Evolutionary conservation across 2,113 vertebrate genomes (phyloP).

Genomic region (Anser brachyrhynchus): DNA sequence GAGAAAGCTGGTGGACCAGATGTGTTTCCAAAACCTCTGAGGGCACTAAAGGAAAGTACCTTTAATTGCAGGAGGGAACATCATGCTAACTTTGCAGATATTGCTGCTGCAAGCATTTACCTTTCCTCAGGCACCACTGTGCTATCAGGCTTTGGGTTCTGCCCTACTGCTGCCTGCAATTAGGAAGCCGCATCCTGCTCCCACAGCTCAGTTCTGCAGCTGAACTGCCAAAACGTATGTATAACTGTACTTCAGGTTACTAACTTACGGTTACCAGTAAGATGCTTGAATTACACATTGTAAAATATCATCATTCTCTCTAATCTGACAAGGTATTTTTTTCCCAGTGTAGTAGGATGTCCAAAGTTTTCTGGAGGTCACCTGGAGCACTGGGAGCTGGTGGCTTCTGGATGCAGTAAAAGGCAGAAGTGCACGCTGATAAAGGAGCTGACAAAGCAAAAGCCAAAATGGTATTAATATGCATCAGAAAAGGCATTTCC

Average conservation of each 20-base stretch:
- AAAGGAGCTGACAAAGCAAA: constrained; percentile 25
- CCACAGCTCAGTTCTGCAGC: not conserved
- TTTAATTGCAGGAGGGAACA: not conserved
- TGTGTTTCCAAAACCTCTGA: not conserved
- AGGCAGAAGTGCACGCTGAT: not conserved
- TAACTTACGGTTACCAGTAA: not conserved
- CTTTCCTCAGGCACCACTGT: not conserved
- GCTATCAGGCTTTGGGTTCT: not conserved
- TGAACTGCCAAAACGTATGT: not conserved
- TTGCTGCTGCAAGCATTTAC: not conserved
- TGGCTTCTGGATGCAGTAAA: not conserved
- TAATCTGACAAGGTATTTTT: not conserved
- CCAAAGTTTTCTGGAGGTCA: constrained; percentile 1
- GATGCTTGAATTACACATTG: not conserved
- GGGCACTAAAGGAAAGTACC: not conserved
- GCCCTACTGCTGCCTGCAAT: not conserved
- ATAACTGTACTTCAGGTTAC: not conserved
- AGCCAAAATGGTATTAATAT: constrained; percentile 20
- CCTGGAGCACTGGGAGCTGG: not conserved
- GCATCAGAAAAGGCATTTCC: not conserved
- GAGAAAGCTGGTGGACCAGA: not conserved
- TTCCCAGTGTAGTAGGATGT: not conserved
- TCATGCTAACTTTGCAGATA: not conserved
- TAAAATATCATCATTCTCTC: not conserved
- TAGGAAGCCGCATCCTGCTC: not conserved